phyloP scores from a whole-genome alignment of 2,888 invertebrate species.

The Eristalis intricaria region DNA sequence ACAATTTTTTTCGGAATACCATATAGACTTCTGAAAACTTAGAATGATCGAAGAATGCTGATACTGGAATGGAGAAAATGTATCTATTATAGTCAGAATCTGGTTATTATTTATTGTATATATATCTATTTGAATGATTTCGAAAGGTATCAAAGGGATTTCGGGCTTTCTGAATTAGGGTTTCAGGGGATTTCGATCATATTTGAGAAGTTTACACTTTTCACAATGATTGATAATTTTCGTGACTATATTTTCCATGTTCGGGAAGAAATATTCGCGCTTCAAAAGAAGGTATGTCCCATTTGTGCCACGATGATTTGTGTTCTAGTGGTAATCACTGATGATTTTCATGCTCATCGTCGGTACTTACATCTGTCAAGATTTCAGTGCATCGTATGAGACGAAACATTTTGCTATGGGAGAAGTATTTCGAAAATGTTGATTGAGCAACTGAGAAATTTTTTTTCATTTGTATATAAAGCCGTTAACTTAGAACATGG shows the following conservation, averaged over 20 bases:
- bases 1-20: too few species aligned
- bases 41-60: too few species aligned
- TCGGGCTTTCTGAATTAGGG: neutral
- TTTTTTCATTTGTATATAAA: conserved; percentile 67
- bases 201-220: neutral
- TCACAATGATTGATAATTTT: neutral
- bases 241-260: neutral
- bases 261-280: neutral
- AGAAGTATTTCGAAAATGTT: conserved; percentile 42
- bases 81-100: too few species aligned
- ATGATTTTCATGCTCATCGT: conserved; percentile 15
- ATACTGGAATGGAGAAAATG: too few species aligned
- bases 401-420: neutral
- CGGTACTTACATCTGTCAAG: neutral
- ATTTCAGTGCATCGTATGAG: conserved; percentile 23
- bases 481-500: conserved; percentile 67
- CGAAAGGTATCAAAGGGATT: neutral
- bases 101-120: too few species aligned
- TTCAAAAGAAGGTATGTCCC: conserved; percentile 2
- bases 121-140: too few species aligned
- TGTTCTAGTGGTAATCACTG: neutral
- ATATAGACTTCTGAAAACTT: too few species aligned
- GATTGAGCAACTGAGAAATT: conserved; percentile 65
- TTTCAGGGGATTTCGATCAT: neutral
- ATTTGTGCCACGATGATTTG: neutral